Percentiles rank a stretch among this genome's conserved stretches.
These are phyloP conservation scores for Nannoperca obscura DNA, from an alignment of 2,797 vertebrate genomes.

Conservation along the genomic window DNA sequence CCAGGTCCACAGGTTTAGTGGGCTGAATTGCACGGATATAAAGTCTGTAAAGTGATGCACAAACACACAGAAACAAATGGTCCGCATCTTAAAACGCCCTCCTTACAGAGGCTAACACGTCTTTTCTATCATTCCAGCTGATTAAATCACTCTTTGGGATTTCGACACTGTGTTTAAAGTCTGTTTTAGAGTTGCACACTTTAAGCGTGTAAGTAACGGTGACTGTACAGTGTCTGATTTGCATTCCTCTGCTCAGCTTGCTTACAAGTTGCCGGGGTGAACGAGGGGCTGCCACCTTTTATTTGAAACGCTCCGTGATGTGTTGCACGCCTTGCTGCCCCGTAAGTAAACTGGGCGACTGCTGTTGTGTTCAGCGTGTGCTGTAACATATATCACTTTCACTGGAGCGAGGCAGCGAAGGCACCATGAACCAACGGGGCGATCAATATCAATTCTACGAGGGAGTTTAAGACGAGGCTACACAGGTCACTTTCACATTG, in stretches of 20 bases:
- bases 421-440: neutral
- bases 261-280: neutral
- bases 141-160: too few species aligned
- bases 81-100: neutral
- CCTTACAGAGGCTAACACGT: neutral
- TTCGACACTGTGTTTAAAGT: too few species aligned
- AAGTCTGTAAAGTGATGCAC: neutral
- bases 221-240: constrained; percentile 3
- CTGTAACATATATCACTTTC: neutral
- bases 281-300: neutral
- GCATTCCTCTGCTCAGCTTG: constrained; percentile 2
- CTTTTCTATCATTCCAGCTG: neutral
- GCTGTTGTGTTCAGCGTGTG: neutral
- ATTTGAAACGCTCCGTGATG: constrained; percentile 9
- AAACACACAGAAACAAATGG: neutral
- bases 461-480: neutral
- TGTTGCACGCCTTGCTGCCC: neutral
- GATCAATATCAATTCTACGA: neutral
- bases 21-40: neutral
- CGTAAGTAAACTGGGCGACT: neutral
- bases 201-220: neutral
- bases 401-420: neutral
- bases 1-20: too few species aligned
- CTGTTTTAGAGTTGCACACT: too few species aligned
- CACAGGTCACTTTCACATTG: neutral